A percentile compares a stretch with the other conserved stretches of the same genome.
phyloP scores from a whole-genome alignment of 1,140 invertebrate genomes.

The Leptinotarsa lineolata region DNA sequence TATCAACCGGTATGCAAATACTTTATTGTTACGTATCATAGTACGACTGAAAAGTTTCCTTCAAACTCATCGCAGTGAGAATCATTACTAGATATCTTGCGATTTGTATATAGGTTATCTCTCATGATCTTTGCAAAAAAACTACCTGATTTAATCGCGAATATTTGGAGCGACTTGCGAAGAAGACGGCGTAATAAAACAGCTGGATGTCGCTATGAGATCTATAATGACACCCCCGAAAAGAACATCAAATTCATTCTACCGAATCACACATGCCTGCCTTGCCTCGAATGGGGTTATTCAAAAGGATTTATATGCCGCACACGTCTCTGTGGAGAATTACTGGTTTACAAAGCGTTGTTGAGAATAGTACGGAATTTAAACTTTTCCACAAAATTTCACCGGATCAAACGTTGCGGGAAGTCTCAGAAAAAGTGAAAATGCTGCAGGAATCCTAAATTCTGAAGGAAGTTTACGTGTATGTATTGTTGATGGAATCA shows the following conservation, averaged over 20 bases:
- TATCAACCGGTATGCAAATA: too few species aligned
- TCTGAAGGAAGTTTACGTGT: slow-evolving; percentile 2
- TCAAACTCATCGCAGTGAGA: too few species aligned
- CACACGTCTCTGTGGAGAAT: slow-evolving; percentile 11
- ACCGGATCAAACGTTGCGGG: slow-evolving; percentile 12
- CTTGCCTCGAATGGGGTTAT: background rate
- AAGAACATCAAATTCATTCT: background rate
- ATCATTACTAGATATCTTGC: too few species aligned
- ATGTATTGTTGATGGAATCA: slow-evolving; percentile 7
- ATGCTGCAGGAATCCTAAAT: slow-evolving; percentile 14
- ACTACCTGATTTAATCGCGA: too few species aligned
- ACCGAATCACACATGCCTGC: background rate
- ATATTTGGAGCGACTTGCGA: too few species aligned
- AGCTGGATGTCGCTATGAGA: background rate
- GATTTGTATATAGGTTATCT: too few species aligned
- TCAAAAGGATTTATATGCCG: background rate
- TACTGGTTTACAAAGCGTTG: slow-evolving; percentile 17
- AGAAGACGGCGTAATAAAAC: background rate
- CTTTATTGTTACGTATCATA: too few species aligned
- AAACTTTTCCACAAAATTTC: slow-evolving; percentile 24
- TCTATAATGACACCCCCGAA: background rate
- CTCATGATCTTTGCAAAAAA: too few species aligned
- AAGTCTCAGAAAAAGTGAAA: slow-evolving; percentile 1
- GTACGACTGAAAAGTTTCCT: too few species aligned
- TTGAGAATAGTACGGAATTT: slow-evolving; percentile 16